Conservation (phyloP, 2,113 vertebrate species). For the Bubalus kerabau region DNA sequence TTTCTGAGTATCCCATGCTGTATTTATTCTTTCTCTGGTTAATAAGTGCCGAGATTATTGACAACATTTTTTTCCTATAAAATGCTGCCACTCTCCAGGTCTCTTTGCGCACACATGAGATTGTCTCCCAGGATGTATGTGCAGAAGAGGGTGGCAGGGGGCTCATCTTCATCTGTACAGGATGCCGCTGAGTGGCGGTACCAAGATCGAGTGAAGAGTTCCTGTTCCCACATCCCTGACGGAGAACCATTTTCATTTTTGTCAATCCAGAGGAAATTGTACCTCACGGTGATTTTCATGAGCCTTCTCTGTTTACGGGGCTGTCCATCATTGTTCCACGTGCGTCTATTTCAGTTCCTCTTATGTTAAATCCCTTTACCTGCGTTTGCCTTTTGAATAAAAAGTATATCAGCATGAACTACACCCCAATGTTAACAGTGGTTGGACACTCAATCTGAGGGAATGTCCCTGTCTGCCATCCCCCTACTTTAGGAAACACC, state of each 20-base stretch:
- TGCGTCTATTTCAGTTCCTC: not conserved
- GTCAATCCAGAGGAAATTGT: not conserved
- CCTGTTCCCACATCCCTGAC: fast-evolving
- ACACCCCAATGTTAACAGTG: not conserved
- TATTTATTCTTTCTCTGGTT: slow-evolving; percentile 2
- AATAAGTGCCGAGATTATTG: not conserved
- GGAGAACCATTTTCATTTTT: no score
- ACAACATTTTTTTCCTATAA: not conserved
- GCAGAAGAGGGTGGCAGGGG: not conserved
- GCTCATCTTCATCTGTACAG: not conserved
- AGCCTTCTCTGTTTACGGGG: fast-evolving
- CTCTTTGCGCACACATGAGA: not conserved
- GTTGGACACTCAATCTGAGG: not conserved
- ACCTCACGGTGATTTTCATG: not conserved
- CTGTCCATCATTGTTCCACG: fast-evolving
- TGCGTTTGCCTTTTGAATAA: not conserved
- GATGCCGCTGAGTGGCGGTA: not conserved
- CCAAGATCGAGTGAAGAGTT: not conserved
- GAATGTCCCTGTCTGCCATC: not conserved
- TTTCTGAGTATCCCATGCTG: not conserved
- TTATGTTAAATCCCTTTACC: not conserved
- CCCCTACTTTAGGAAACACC: not conserved
- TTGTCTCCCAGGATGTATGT: fast-evolving
- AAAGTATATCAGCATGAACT: not conserved
- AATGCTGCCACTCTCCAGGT: not conserved